Evolutionary conservation across 2,888 invertebrate species (phyloP), one percentile per base, ranked within the genome.

Genomic region (Ferdinandea cuprea): DNA sequence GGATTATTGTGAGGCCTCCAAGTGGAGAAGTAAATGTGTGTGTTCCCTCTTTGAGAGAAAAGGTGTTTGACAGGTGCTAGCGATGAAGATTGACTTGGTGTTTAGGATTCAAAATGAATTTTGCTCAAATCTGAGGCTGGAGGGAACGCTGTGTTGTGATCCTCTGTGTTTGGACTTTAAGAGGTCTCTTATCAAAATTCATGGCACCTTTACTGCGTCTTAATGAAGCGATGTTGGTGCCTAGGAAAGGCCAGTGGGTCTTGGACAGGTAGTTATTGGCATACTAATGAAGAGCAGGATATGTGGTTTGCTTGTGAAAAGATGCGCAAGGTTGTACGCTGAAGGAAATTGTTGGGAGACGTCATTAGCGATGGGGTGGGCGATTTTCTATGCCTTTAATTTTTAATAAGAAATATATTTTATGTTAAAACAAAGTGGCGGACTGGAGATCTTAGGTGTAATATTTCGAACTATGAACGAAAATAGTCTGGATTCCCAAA

Each of bases 1-100:
- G 83, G 83, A 83, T 83, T 83, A 83, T 63, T 58, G 66, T 83
- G 56, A 50, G 73, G 58, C 73, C 56, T 30, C 3, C 11, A 30
- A 37, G 52, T 35, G 59, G 48, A 32, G 8, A 19, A 25, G 52
- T 13, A 48, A 56, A 77, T 56, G 48, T 52, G 42, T 56, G 48
- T 52, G 42, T 37, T 9, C 9, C 1, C 28, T 35, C 7, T 19
- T 40, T 8, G 19, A 42, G 37, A 8, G 32, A 48, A 25, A 54
- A 59, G 59, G 44, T 66, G 68, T 73, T 15, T 73, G 54, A 59
- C 65, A 71, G 59, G 69, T 80, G 63, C 56, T 50, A 35, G 66
- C 58, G 66, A 81, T 72, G 77, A 71, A 77, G 81, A 81, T 81
- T 77, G 76, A 77, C 77, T 77, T 72, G 35, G 42, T 77, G 69